Evolutionary conservation across 2,888 invertebrate species (phyloP).

Genomic region (Hydrotaea diabolus): DNA sequence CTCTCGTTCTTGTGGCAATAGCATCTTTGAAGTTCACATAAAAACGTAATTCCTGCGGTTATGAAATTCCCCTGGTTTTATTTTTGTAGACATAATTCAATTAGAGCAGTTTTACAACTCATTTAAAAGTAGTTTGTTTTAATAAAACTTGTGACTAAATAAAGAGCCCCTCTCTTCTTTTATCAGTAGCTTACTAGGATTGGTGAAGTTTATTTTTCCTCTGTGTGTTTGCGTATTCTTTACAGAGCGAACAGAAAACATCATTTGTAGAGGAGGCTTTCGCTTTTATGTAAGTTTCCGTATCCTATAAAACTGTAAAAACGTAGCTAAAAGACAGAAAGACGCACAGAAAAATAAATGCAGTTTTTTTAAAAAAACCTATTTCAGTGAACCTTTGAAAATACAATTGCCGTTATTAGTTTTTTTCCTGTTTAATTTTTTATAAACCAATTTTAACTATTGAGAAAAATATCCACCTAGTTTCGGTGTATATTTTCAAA

Average conservation of each 20-base stretch:
- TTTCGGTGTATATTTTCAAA: too few species aligned
- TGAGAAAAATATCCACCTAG: too few species aligned
- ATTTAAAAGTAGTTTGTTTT: conserved; percentile 49
- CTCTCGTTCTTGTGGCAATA: background rate
- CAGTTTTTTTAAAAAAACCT: background rate
- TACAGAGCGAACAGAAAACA: background rate
- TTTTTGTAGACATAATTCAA: conserved; percentile 42
- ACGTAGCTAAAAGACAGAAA: background rate
- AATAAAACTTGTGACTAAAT: conserved; percentile 46
- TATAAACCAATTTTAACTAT: too few species aligned
- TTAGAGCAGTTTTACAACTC: conserved; percentile 50
- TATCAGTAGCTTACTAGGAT: background rate
- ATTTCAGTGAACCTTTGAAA: too few species aligned
- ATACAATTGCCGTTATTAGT: too few species aligned
- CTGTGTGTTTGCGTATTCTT: background rate
- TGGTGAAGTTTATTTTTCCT: too few species aligned
- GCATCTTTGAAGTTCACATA: background rate
- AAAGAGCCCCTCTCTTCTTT: background rate
- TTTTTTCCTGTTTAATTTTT: too few species aligned
- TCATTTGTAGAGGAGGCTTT: background rate
- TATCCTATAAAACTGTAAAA: background rate
- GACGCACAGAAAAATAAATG: background rate
- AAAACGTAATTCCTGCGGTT: background rate
- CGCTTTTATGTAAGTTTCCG: background rate
- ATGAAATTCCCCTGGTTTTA: background rate